A percentile compares a stretch with the other conserved stretches of the same genome.
These are phyloP conservation scores for Tetramorium bicarinatum DNA, from an alignment of 2,888 invertebrate species.

Conservation along the genomic window DNA sequence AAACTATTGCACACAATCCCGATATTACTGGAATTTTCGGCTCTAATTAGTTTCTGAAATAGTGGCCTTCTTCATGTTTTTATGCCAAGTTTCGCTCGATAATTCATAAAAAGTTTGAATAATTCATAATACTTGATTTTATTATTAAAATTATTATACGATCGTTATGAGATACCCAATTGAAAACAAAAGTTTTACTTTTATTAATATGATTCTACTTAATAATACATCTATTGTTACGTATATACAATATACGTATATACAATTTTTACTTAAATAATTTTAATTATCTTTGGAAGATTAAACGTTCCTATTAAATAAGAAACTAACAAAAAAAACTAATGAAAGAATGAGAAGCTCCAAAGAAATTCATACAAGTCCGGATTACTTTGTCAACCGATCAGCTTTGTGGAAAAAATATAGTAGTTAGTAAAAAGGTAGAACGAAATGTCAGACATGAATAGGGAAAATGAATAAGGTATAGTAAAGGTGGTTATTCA, in stretches of 20 bases:
- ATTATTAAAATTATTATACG: background rate
- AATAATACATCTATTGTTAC: background rate
- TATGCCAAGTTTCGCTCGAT: background rate
- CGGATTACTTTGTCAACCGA: slow-evolving; percentile 34
- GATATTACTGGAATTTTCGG: background rate
- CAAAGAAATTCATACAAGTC: background rate
- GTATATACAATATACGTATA: background rate
- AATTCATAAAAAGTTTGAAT: background rate
- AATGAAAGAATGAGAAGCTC: background rate
- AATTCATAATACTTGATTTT: background rate
- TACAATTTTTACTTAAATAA: background rate
- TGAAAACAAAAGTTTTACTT: background rate
- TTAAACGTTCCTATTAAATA: background rate
- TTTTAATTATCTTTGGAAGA: background rate
- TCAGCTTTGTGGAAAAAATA: slow-evolving; percentile 41
- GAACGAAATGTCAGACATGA: slow-evolving; percentile 58
- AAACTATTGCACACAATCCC: slow-evolving; percentile 6
- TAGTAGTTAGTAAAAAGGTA: slow-evolving; percentile 41
- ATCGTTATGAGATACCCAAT: background rate
- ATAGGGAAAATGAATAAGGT: slow-evolving; percentile 65
- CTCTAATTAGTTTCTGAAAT: slow-evolving; percentile 4
- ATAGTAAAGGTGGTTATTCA: slow-evolving; percentile 65
- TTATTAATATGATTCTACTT: background rate
- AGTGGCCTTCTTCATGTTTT: background rate
- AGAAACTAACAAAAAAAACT: background rate